phyloP scores from a whole-genome alignment of 2,888 invertebrate species.

The Cataglyphis albicans region DNA sequence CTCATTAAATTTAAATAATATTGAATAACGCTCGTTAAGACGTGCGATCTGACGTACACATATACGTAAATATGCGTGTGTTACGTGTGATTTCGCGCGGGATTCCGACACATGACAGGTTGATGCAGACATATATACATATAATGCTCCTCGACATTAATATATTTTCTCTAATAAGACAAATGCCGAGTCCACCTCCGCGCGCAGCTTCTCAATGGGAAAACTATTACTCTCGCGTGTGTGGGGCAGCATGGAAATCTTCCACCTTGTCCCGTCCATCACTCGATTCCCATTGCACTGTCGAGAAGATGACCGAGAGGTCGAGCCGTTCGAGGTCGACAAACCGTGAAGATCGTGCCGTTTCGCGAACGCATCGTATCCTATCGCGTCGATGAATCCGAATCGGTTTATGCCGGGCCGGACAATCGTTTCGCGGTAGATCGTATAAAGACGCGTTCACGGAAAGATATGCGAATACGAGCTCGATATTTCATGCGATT shows the following conservation, averaged over 20 bases:
- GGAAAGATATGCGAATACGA: slow-evolving; percentile 52
- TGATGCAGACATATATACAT: slow-evolving; percentile 78
- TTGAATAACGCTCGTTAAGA: slow-evolving; percentile 82
- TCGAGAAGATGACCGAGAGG: slow-evolving; percentile 45
- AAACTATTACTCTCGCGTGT: slow-evolving; percentile 61
- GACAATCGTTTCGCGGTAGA: slow-evolving; percentile 35
- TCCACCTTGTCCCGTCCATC: slow-evolving; percentile 56
- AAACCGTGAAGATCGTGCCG: slow-evolving; percentile 57
- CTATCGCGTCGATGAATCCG: slow-evolving; percentile 15
- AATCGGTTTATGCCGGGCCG: slow-evolving; percentile 26
- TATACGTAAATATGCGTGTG: slow-evolving; percentile 52
- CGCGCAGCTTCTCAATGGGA: slow-evolving; percentile 58
- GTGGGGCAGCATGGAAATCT: slow-evolving; percentile 55
- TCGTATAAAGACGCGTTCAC: slow-evolving; percentile 40
- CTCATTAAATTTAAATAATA: slow-evolving; percentile 83
- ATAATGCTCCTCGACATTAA: slow-evolving; percentile 78
- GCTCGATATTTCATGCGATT: slow-evolving; percentile 50
- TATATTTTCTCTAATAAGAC: slow-evolving; percentile 77
- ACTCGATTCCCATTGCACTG: slow-evolving; percentile 39
- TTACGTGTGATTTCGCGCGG: slow-evolving; percentile 29
- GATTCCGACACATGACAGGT: slow-evolving; percentile 68
- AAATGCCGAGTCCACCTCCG: slow-evolving; percentile 66
- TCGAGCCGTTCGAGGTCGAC: slow-evolving; percentile 61
- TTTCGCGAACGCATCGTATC: slow-evolving; percentile 35
- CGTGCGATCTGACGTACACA: slow-evolving; percentile 67